These are phyloP conservation scores for Volucella inanis DNA, from an alignment of 2,888 invertebrate genomes.

Conservation along the genomic window DNA sequence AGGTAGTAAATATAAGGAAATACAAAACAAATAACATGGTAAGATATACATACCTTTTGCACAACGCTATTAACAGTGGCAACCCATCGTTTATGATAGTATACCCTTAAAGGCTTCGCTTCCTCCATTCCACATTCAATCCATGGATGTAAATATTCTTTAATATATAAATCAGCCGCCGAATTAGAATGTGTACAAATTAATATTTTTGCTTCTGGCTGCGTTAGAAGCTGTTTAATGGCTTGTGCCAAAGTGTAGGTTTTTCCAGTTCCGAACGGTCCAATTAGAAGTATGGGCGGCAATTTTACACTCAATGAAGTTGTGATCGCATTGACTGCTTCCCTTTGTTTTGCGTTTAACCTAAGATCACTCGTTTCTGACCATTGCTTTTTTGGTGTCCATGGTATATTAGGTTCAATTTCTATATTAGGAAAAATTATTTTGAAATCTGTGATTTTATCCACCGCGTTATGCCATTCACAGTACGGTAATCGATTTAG, in stretches of 20 bases:
- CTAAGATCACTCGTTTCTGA: conserved; percentile 86
- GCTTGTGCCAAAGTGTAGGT: conserved; percentile 92
- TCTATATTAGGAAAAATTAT: conserved; percentile 89
- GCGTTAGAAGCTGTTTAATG: conserved; percentile 87
- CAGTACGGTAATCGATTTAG: conserved; percentile 91
- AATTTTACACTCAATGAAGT: conserved; percentile 86
- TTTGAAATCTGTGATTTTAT: conserved; percentile 88
- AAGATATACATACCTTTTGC: conserved; percentile 84
- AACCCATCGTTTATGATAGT: conserved; percentile 91
- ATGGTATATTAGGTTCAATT: conserved; percentile 86
- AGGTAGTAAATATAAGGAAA: conserved; percentile 4
- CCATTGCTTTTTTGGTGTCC: conserved; percentile 89
- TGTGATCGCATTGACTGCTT: conserved; percentile 90
- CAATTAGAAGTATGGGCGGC: conserved; percentile 89
- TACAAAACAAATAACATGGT: not conserved
- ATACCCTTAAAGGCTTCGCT: conserved; percentile 89
- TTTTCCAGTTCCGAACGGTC: conserved; percentile 94
- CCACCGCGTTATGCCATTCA: conserved; percentile 93
- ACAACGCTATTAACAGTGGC: conserved; percentile 89
- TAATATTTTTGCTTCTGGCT: conserved; percentile 87
- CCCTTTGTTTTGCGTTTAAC: conserved; percentile 90
- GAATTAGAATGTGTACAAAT: conserved; percentile 95
- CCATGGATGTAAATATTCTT: conserved; percentile 91
- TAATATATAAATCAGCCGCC: conserved; percentile 92
- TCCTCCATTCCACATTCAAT: conserved; percentile 87